Base-by-base conservation (phyloP, 2,797 vertebrate species). In the Chromis chromis region DNA sequence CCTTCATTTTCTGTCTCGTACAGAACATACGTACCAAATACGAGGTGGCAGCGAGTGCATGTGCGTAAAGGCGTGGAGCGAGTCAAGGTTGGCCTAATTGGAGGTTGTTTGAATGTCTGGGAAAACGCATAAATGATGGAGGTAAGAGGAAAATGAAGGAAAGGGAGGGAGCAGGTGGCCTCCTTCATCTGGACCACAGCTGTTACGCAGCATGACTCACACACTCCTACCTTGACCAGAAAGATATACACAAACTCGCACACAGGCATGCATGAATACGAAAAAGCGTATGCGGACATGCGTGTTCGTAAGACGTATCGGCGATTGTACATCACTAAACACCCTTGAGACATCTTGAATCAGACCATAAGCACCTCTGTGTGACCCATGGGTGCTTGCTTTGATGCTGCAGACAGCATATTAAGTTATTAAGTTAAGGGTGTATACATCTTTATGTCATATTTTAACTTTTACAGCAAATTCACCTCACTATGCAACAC, bases 141-240 rank as follows among this genome's bases (percentile, higher is more conserved):
- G 89, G 84, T 81, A 90, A 83, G 76, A 60, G 70, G 60, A 86
- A 87, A 84, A 91, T 78, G 65, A 82, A 91, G 67, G 66, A 74
- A 88, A 90, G 72, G 83, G 85, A 88, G 85, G 72, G 89, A 92
- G 87, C 94, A 95, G 95, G 94, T 95, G 94, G 93, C 91, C 90
- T 83, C 88, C 83, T 81, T 94, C 94, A 94, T 95, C 92, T 95
- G 93, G 92, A 86, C 82, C 77, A 80, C 95, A 95, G 94, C 93
- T 95, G 95, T 76, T 36, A 87, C 56, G 36, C 86, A 87, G 79
- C 86, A 92, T 94, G 91, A 93, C 84, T 94, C 91, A 92, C 88
- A 89, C 86, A 91, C 88, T 93, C 86, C 90, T 90, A 93, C 92
- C 90, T 92, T 93, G 91, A 94, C 93, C 91, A 87, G 66, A 75